Conservation (phyloP, 2,797 vertebrate genomes). For the Xenopus petersii region DNA sequence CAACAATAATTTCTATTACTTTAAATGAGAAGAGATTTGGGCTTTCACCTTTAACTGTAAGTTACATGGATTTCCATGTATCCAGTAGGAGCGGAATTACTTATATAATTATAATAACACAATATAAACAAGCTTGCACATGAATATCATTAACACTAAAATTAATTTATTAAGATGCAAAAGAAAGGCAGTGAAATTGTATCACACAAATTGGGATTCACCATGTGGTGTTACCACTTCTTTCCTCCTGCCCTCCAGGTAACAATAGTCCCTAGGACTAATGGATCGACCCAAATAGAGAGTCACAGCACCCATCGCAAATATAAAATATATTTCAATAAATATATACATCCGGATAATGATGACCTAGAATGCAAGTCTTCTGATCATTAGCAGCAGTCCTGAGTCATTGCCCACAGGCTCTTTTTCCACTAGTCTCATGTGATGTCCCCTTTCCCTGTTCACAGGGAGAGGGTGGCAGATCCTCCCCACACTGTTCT, state of each 20-base stretch:
- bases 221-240: background rate
- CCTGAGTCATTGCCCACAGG: constrained; percentile 30
- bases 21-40: too few species aligned
- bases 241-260: background rate
- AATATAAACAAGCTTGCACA: too few species aligned
- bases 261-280: constrained; percentile 8
- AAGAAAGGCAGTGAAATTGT: background rate
- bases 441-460: constrained; percentile 14
- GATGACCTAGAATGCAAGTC: constrained; percentile 26
- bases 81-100: too few species aligned
- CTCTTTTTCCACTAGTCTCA: constrained; percentile 10
- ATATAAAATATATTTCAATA: constrained; percentile 23
- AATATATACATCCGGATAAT: constrained; percentile 44
- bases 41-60: too few species aligned
- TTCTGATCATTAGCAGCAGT: constrained; percentile 38
- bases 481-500: background rate
- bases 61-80: too few species aligned
- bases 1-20: too few species aligned
- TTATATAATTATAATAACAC: too few species aligned
- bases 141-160: too few species aligned
- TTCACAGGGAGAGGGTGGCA: constrained; percentile 6
- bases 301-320: constrained; percentile 17
- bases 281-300: constrained; percentile 25
- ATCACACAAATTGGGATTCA: constrained; percentile 10
- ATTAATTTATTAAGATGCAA: constrained; percentile 31